A percentile compares a stretch with the other conserved stretches of the same genome.
phyloP scores from a whole-genome alignment of 2,113 vertebrate species.

The Calyptomena viridis region DNA sequence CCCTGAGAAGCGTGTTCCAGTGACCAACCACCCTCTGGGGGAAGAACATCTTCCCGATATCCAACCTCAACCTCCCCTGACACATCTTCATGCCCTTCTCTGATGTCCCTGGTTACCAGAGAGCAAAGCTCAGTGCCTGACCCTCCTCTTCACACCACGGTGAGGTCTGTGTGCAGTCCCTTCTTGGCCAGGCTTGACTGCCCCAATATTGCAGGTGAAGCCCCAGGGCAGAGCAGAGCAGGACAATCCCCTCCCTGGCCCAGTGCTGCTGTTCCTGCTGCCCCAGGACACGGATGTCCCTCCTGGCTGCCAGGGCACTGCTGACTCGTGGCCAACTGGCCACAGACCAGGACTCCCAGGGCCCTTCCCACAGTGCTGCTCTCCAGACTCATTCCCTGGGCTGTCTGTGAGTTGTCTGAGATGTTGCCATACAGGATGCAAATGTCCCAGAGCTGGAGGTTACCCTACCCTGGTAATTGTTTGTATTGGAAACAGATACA shows the following conservation, averaged over 20 bases:
- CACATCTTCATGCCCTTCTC: background rate
- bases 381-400: background rate
- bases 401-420: background rate
- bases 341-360: background rate
- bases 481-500: background rate
- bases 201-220: too few species aligned
- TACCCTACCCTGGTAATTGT: background rate
- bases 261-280: too few species aligned
- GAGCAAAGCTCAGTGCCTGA: background rate
- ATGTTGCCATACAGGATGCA: fast-evolving
- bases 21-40: background rate
- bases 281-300: too few species aligned
- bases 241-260: too few species aligned
- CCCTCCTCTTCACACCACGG: too few species aligned
- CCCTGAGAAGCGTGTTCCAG: background rate
- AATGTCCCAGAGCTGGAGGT: background rate
- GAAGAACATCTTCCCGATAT: background rate
- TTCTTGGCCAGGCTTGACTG: background rate
- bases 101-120: background rate
- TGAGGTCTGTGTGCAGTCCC: background rate
- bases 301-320: too few species aligned
- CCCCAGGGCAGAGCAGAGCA: too few species aligned
- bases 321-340: too few species aligned
- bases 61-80: background rate
- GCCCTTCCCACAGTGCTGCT: background rate